Evolutionary conservation across 1,140 invertebrate genomes (phyloP).

Genomic region (Bombus balteatus): DNA sequence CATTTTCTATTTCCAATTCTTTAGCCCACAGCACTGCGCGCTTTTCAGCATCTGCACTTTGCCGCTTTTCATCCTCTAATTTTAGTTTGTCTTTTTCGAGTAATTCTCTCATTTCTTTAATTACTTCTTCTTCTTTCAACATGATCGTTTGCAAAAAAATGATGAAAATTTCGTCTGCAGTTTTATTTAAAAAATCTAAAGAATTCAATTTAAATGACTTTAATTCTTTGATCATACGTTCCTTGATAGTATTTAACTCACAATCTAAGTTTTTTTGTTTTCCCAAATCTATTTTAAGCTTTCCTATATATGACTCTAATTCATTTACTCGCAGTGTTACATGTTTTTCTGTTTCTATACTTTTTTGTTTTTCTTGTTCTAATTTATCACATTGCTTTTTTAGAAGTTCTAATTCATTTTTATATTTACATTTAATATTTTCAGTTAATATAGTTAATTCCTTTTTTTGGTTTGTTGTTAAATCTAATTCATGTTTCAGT

Average conservation of each 20-base stretch:
- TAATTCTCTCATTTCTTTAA: conserved; percentile 63
- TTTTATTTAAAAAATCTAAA: conserved; percentile 56
- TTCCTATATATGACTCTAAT: conserved; percentile 70
- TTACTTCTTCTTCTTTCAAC: conserved; percentile 74
- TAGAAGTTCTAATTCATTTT: conserved; percentile 33
- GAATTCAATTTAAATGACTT: conserved; percentile 57
- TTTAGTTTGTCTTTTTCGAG: conserved; percentile 60
- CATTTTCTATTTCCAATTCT: conserved; percentile 73
- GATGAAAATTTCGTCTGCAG: conserved; percentile 65
- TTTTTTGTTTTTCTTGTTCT: conserved; percentile 62
- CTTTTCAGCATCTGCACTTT: conserved; percentile 70
- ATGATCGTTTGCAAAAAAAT: conserved; percentile 71
- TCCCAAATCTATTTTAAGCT: conserved; percentile 66
- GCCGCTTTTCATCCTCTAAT: conserved; percentile 68
- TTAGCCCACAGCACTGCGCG: conserved; percentile 66
- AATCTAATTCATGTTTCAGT: conserved; percentile 57
- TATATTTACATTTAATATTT: conserved; percentile 48
- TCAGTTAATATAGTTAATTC: conserved; percentile 44
- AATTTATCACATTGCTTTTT: conserved; percentile 55
- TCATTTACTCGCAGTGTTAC: conserved; percentile 59
- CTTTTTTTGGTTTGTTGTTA: conserved; percentile 57
- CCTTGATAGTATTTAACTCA: conserved; percentile 64
- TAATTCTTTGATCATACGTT: conserved; percentile 74
- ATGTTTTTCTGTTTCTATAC: conserved; percentile 64
- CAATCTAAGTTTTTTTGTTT: conserved; percentile 35